Percentiles rank a stretch among this genome's conserved stretches.
These are phyloP conservation scores for Reinhardtius hippoglossoides DNA, from an alignment of 2,113 vertebrate species.

Conservation along the genomic window DNA sequence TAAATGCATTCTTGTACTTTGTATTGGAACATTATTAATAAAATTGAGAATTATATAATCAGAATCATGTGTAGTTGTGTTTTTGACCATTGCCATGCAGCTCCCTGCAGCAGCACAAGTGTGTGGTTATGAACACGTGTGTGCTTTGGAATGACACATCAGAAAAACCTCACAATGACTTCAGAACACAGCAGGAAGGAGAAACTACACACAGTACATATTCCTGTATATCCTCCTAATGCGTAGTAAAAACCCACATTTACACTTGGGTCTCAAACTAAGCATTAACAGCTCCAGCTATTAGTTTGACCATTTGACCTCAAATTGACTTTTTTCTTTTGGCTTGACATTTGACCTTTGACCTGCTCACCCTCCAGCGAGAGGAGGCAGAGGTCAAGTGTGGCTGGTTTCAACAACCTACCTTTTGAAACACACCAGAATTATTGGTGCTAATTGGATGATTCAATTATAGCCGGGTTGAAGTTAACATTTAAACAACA, in stretches of 20 bases:
- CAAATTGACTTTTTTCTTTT: conserved; percentile 33
- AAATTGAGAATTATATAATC: conserved; percentile 28
- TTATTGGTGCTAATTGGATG: not conserved
- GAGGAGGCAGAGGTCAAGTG: conserved; percentile 27
- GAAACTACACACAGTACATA: not conserved
- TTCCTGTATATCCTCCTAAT: not conserved
- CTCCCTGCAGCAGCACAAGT: conserved; percentile 7
- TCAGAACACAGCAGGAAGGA: conserved; percentile 34
- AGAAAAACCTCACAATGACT: conserved; percentile 57
- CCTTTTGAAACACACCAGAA: not conserved
- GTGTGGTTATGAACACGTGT: conserved; percentile 6
- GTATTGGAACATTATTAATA: conserved; percentile 43
- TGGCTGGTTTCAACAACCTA: conserved; percentile 27
- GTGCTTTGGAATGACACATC: conserved; percentile 57
- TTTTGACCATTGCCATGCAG: conserved; percentile 39
- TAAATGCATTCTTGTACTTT: conserved; percentile 6
- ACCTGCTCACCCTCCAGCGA: conserved; percentile 22
- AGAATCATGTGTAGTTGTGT: conserved; percentile 39
- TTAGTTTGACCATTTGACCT: conserved; percentile 35
- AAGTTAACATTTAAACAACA: conserved; percentile 23
- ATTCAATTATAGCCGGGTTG: not conserved
- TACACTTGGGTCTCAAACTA: not conserved
- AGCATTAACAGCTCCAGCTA: not conserved
- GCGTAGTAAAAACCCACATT: no score
- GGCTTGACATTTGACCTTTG: conserved; percentile 45